Evolutionary conservation across 2,113 vertebrate species (phyloP).

Genomic region (Triplophysa rosa): DNA sequence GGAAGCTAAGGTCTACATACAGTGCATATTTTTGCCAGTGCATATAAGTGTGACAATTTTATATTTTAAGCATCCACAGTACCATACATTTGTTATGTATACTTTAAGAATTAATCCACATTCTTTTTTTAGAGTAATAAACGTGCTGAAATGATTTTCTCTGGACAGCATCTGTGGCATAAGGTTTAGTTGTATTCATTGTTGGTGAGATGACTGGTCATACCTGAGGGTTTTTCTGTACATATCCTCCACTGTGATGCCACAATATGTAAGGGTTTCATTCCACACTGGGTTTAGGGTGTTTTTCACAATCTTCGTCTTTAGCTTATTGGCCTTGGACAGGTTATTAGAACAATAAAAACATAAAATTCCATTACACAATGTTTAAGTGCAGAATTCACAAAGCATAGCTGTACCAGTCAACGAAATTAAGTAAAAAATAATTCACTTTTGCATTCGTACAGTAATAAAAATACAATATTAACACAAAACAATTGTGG

Average conservation of each 20-base stretch:
- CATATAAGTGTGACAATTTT: too few relatives aligned
- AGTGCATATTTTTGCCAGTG: too few relatives aligned
- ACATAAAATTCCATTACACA: neutral
- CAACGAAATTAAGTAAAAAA: neutral
- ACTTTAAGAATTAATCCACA: too few relatives aligned
- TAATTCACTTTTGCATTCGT: neutral
- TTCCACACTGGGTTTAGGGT: conserved; percentile 87
- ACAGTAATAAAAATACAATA: too few relatives aligned
- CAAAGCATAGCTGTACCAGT: neutral
- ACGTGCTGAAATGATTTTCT: too few relatives aligned
- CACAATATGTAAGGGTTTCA: conserved; percentile 83
- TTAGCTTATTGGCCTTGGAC: conserved; percentile 85
- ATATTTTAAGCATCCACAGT: too few relatives aligned
- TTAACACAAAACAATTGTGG: too few relatives aligned
- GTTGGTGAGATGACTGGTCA: neutral
- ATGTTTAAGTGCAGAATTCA: neutral
- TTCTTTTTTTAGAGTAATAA: too few relatives aligned
- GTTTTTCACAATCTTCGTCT: conserved; percentile 86
- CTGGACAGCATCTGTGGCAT: too few relatives aligned
- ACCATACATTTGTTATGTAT: too few relatives aligned
- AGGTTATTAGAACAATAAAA: neutral
- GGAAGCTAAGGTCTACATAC: too few relatives aligned
- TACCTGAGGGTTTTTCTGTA: conserved; percentile 86
- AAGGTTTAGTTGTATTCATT: neutral
- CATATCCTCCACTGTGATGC: conserved; percentile 87